These are phyloP conservation scores for Campylomormyrus numenius DNA, from an alignment of 2,113 vertebrate species.

Conservation along the genomic window DNA sequence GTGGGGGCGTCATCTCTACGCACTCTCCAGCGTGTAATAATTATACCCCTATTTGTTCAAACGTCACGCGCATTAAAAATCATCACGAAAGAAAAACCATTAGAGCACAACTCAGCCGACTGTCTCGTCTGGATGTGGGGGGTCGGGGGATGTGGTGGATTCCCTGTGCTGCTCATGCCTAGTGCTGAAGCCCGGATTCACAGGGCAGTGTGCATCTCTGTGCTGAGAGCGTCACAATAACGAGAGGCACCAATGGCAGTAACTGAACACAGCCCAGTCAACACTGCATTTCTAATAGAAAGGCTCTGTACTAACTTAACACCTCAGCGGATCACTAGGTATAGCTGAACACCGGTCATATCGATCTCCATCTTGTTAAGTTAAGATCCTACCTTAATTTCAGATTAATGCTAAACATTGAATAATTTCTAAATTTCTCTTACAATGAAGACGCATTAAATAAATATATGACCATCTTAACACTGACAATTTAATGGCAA, in stretches of 20 bases:
- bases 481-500: background rate
- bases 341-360: background rate
- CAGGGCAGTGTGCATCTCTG: background rate
- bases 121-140: slow-evolving; percentile 1
- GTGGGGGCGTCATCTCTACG: background rate
- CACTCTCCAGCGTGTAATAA: slow-evolving; percentile 6
- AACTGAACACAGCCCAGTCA: background rate
- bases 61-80: background rate
- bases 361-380: background rate
- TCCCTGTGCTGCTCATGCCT: background rate
- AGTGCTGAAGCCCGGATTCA: background rate
- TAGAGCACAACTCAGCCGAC: background rate
- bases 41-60: slow-evolving; percentile 14
- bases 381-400: background rate
- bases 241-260: background rate
- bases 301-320: background rate
- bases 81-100: background rate
- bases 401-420: background rate
- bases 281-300: background rate
- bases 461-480: background rate
- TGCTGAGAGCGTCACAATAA: background rate
- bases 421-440: background rate
- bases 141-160: background rate
- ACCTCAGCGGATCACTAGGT: background rate
- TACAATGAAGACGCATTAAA: background rate